Percentiles rank a stretch among this genome's conserved stretches.
phyloP scores from a whole-genome alignment of 1,140 invertebrate species.

The Armadillidium nasatum region DNA sequence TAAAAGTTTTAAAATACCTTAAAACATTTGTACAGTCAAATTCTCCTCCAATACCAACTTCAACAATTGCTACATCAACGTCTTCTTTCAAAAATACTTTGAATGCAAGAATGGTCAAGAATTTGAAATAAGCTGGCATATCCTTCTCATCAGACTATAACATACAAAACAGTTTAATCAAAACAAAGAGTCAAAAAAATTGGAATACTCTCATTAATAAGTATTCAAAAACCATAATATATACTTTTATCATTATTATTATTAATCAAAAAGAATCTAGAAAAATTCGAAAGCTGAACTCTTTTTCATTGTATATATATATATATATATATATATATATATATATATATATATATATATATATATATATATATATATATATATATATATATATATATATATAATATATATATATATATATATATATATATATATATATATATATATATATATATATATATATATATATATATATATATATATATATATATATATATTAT shows the following conservation, averaged over 20 bases:
- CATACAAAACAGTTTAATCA: conserved; percentile 22
- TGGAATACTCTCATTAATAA: background rate
- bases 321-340: too few species aligned
- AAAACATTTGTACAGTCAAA: conserved; percentile 92
- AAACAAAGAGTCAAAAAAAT: conserved; percentile 10
- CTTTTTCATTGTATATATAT: too few species aligned
- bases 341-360: too few species aligned
- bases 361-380: too few species aligned
- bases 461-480: too few species aligned
- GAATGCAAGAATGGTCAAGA: conserved; percentile 86
- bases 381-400: too few species aligned
- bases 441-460: too few species aligned
- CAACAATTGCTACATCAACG: conserved; percentile 87
- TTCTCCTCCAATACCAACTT: conserved; percentile 96
- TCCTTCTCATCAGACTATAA: conserved; percentile 59
- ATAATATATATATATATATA: too few species aligned
- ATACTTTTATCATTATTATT: background rate
- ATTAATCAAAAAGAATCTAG: too few species aligned
- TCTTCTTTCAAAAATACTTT: conserved; percentile 80
- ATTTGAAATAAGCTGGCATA: conserved; percentile 92
- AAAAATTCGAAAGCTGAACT: too few species aligned
- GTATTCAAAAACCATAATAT: background rate
- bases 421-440: too few species aligned
- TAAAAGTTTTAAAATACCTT: conserved; percentile 53
- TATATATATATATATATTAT: too few species aligned